Conservation (phyloP, 1,140 invertebrate genomes). For the Melanaphis sacchari region DNA sequence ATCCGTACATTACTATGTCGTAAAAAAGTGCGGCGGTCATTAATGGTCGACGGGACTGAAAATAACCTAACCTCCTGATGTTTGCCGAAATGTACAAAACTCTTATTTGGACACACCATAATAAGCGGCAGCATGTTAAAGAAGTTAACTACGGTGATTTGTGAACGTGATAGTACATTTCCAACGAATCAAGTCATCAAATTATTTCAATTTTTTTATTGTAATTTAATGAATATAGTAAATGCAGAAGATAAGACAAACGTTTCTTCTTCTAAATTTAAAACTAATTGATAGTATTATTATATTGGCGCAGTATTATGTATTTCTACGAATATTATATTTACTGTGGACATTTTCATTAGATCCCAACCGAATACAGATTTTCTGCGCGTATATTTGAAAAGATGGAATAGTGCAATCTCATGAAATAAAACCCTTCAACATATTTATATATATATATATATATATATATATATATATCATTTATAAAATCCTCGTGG, state of each 20-base stretch:
- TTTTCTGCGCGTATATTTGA: neutral
- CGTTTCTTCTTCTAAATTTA: neutral
- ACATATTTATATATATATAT: neutral
- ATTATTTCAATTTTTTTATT: neutral
- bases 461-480: too few relatives aligned
- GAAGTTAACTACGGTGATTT: neutral
- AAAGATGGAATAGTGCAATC: neutral
- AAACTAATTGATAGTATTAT: neutral
- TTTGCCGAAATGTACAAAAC: neutral
- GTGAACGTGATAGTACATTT: neutral
- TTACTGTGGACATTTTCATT: neutral
- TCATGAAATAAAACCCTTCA: neutral
- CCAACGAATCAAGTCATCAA: neutral
- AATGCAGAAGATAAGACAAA: neutral
- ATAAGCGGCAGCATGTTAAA: neutral
- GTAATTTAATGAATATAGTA: neutral
- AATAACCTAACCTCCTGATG: neutral
- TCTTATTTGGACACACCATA: neutral
- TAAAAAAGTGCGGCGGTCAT: too few relatives aligned
- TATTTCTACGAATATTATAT: neutral
- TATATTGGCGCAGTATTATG: neutral
- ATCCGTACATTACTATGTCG: too few relatives aligned
- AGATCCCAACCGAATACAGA: neutral
- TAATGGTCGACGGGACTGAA: too few relatives aligned
- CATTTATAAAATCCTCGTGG: constrained; percentile 14